Evolutionary conservation across 1,140 invertebrate genomes (phyloP), one percentile per base, ranked within the genome.

Genomic region (Oscheius sp.): DNA sequence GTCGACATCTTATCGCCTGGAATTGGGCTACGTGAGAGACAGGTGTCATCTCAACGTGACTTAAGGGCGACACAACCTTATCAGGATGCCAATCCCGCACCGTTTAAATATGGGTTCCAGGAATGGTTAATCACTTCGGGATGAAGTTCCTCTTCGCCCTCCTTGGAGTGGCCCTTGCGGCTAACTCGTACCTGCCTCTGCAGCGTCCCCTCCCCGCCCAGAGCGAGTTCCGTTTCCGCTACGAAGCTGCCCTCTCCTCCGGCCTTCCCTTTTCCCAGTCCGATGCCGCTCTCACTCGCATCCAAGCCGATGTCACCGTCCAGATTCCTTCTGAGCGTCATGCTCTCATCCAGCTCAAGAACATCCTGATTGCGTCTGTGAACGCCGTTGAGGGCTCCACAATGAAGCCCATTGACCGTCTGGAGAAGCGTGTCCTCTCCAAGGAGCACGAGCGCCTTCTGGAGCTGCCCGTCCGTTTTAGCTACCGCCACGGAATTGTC

Each of bases 401-500:
- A n/a, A 28, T 70, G 15, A 46, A 42, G 34, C 10, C 58, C 13
- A 26, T 62, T 15, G 55, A 62, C 29, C 29, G 32, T 0, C 31
- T 70, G 34, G 68, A 70, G 36, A 31, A 70, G 29, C 58, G 68
- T 20, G 68, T 62, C 15, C 29, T 73, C 45, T 38, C 46, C 31
- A 18, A 59, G 0, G 45, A 66, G 62, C 42, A 73, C 61, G 38
- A 73, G 70, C 18, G 58, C 20, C 42, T 58, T 10, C 70, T 73
- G 2, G 45, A 65, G 29, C 42, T 65, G n/a, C 70, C 70, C 32
- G 45, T 73, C 28, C 70, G 70, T 59, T 38, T 29, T 26, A 31
- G 31, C 29, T 45, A 52, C 62, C 36, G 23, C 13, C 64, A 73
- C 36, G 70, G 70, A 73, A 45, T 73, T 20, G 45, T 73, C 62